These are phyloP conservation scores for Erebia aethiops DNA, from an alignment of 2,888 invertebrate genomes.

Conservation along the genomic window DNA sequence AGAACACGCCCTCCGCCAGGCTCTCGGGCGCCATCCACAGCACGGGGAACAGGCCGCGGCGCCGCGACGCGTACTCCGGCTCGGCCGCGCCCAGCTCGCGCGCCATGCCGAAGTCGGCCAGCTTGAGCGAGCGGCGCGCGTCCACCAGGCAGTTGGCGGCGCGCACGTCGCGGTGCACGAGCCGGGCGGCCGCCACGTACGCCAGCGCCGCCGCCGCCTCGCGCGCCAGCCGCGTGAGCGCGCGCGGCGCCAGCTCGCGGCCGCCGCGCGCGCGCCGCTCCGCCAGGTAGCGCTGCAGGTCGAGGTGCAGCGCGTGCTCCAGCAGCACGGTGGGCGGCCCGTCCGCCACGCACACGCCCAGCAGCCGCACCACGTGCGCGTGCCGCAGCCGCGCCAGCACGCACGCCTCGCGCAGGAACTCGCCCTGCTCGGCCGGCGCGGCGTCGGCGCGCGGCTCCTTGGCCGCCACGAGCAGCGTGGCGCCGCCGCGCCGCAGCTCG, in stretches of 20 bases:
- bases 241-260: conserved; percentile 65
- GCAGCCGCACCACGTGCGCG: conserved; percentile 90
- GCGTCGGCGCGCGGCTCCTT: conserved; percentile 92
- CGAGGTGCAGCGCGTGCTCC: conserved; percentile 96
- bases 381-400: conserved; percentile 94
- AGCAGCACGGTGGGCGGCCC: conserved; percentile 93
- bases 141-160: conserved; percentile 91
- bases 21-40: conserved; percentile 97
- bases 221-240: conserved; percentile 55
- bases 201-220: conserved; percentile 87
- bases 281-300: conserved; percentile 90
- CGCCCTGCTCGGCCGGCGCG: conserved; percentile 89
- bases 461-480: conserved; percentile 87
- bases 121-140: conserved; percentile 87
- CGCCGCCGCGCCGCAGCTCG: conserved; percentile 46
- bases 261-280: conserved; percentile 78
- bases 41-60: conserved; percentile 92
- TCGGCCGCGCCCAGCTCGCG: conserved; percentile 89
- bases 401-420: conserved; percentile 90
- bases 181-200: conserved; percentile 89
- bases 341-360: conserved; percentile 90
- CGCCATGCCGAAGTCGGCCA: conserved; percentile 90
- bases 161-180: conserved; percentile 93
- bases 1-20: conserved; percentile 89
- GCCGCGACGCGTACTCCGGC: conserved; percentile 88